phyloP scores from a whole-genome alignment of 2,113 vertebrate species.

The Chaetops frenatus region DNA sequence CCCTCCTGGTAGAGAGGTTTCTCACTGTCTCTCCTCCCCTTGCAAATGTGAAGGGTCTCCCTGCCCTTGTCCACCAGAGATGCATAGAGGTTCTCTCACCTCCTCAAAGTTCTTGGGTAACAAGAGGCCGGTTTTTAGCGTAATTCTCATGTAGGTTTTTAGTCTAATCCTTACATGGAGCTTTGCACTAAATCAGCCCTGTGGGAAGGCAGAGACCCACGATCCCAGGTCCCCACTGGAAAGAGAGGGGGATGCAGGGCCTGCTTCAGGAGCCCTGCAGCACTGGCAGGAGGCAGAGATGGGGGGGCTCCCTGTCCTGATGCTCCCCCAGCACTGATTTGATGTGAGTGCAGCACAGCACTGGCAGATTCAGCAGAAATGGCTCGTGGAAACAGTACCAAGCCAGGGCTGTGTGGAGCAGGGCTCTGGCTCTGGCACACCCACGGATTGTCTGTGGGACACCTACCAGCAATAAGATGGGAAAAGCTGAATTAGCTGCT shows the following conservation, averaged over 20 bases:
- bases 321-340: not conserved
- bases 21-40: not conserved
- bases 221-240: too few relatives aligned
- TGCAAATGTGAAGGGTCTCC: not conserved
- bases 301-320: not conserved
- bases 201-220: not conserved
- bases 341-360: not conserved
- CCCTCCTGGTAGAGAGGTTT: not conserved
- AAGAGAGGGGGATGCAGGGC: too few relatives aligned
- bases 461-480: not conserved
- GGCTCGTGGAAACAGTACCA: accelerated
- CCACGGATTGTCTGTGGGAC: accelerated
- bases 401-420: not conserved
- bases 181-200: not conserved
- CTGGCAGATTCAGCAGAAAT: not conserved
- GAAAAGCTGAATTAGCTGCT: not conserved
- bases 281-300: not conserved
- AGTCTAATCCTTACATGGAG: not conserved
- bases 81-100: not conserved
- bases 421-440: not conserved
- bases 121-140: not conserved
- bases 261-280: not conserved
- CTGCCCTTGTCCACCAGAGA: not conserved
- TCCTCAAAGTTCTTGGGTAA: not conserved
- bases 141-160: not conserved